Percentiles rank a stretch among this genome's conserved stretches.
Evolutionary conservation across 2,113 vertebrate species (phyloP).

Genomic region (Promerops cafer): DNA sequence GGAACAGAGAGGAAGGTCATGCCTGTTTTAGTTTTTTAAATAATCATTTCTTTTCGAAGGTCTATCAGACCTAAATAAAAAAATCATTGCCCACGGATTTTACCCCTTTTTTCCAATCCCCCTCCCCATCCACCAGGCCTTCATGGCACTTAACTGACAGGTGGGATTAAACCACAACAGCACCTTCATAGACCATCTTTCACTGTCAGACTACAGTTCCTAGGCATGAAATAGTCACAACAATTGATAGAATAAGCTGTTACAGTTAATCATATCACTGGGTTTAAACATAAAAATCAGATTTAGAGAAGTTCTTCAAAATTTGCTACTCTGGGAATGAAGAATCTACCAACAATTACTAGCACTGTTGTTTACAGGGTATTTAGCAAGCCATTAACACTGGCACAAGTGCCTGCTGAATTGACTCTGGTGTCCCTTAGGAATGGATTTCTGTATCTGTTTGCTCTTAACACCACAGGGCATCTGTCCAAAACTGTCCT

Average conservation of each 20-base stretch:
- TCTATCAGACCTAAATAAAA: background rate
- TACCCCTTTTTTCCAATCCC: background rate
- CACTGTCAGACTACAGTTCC: background rate
- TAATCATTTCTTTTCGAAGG: background rate
- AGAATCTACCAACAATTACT: background rate
- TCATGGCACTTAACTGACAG: background rate
- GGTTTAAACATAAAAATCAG: background rate
- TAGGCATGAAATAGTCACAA: background rate
- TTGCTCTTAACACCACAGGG: background rate
- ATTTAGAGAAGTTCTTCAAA: background rate
- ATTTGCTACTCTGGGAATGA: background rate
- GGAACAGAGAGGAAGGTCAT: fast-evolving
- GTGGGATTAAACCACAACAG: background rate
- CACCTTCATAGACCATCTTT: background rate
- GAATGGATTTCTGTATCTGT: background rate
- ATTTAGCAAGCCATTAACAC: background rate
- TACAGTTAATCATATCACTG: background rate
- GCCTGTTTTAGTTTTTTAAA: background rate
- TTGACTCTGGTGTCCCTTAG: background rate
- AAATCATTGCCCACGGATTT: background rate
- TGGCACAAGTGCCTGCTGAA: background rate
- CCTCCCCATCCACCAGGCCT: background rate
- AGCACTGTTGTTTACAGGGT: background rate
- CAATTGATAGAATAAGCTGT: background rate
- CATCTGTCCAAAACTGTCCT: background rate